Conservation (phyloP, 2,113 vertebrate genomes). For the Crotalus helleri region DNA sequence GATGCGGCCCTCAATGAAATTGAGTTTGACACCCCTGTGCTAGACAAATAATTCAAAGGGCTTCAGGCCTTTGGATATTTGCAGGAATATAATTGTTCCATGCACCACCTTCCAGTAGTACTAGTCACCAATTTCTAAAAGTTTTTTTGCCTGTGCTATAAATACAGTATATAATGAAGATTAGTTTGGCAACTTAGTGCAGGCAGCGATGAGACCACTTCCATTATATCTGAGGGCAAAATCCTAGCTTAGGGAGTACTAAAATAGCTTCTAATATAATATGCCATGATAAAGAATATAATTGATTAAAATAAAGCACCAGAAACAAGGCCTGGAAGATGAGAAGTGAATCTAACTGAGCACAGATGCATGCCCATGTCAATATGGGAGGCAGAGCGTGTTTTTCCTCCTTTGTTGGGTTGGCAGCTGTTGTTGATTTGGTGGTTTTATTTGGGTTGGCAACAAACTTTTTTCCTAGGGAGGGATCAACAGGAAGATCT, state of each 20-base stretch:
- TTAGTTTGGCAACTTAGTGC: background rate
- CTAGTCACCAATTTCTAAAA: background rate
- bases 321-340: background rate
- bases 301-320: background rate
- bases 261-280: background rate
- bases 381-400: background rate
- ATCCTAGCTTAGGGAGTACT: background rate
- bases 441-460: background rate
- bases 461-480: background rate
- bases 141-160: background rate
- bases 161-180: background rate
- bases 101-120: background rate
- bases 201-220: background rate
- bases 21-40: no score
- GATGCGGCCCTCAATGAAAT: no score
- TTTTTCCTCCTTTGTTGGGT: background rate
- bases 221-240: background rate
- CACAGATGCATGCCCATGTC: background rate
- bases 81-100: constrained; percentile 18
- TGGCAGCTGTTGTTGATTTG: background rate
- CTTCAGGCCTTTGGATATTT: constrained; percentile 11
- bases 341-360: background rate
- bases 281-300: background rate
- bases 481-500: background rate
- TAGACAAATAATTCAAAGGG: constrained; percentile 7